A percentile compares a stretch with the other conserved stretches of the same genome.
Conservation (phyloP, 2,113 vertebrate species). For the Sphaerodactylus townsendi region DNA sequence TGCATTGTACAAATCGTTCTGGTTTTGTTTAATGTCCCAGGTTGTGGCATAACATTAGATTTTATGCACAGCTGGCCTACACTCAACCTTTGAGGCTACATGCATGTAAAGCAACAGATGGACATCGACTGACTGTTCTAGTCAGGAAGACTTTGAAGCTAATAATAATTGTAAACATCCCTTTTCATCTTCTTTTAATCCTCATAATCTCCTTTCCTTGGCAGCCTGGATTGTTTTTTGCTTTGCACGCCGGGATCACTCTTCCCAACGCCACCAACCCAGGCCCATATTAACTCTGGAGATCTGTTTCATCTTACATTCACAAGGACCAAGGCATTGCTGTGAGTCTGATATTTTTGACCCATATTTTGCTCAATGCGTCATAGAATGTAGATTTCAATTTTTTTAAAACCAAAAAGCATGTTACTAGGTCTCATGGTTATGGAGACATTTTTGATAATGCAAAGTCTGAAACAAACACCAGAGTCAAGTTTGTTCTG, state of each 20-base stretch:
- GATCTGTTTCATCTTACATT: background rate
- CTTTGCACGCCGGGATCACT: background rate
- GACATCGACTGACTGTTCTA: conserved; percentile 17
- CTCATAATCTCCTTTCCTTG: conserved; percentile 51
- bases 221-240: background rate
- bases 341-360: background rate
- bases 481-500: background rate
- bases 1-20: accelerated
- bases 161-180: conserved; percentile 57
- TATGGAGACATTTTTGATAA: background rate
- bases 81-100: background rate
- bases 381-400: background rate
- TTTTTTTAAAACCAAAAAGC: background rate
- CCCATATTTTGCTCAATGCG: background rate
- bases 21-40: background rate
- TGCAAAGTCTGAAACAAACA: background rate
- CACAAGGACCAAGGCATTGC: background rate
- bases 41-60: background rate
- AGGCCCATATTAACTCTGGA: background rate
- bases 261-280: background rate
- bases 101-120: background rate
- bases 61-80: background rate
- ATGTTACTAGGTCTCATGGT: background rate
- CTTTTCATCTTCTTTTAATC: conserved; percentile 39
- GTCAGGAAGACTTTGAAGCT: conserved; percentile 39